Percentiles rank a stretch among this genome's conserved stretches.
These are phyloP conservation scores for Caenorhabditis latens DNA, from an alignment of 1,140 invertebrate genomes.

Conservation along the genomic window DNA sequence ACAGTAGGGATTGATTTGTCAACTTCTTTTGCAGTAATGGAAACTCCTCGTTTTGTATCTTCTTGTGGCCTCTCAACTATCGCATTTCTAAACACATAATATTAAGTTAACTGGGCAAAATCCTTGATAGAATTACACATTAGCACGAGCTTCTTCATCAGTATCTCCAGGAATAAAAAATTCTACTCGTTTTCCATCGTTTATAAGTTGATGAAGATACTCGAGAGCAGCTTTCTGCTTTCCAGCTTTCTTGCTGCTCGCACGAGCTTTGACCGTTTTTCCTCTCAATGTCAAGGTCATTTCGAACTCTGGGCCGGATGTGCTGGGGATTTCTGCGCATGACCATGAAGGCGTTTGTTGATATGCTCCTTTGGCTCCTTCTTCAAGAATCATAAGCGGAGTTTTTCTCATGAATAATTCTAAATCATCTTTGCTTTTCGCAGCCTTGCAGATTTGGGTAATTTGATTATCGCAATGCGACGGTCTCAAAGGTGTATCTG, in stretches of 20 bases:
- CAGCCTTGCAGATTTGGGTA: not conserved
- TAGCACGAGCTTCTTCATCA: conserved; percentile 17
- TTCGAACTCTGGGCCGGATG: conserved; percentile 2
- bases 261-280: conserved; percentile 1
- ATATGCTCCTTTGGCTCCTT: conserved; percentile 6
- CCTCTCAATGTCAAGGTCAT: not conserved
- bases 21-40: not conserved
- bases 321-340: not conserved
- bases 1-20: conserved; percentile 27
- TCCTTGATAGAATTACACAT: not conserved
- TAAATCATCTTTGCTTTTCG: conserved; percentile 9
- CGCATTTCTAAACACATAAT: conserved; percentile 17
- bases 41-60: not conserved
- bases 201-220: not conserved
- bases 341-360: not conserved
- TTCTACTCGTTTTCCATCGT: not conserved
- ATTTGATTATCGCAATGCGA: not conserved
- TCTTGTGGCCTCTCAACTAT: not conserved
- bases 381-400: conserved; percentile 57
- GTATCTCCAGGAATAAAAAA: conserved; percentile 22
- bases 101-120: not conserved
- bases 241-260: conserved; percentile 48
- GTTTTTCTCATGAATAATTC: conserved; percentile 44
- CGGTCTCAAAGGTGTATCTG: not conserved
- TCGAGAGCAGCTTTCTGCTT: conserved; percentile 46